Base-by-base conservation (phyloP, 2,113 vertebrate genomes). In the Cyanocitta stelleri region DNA sequence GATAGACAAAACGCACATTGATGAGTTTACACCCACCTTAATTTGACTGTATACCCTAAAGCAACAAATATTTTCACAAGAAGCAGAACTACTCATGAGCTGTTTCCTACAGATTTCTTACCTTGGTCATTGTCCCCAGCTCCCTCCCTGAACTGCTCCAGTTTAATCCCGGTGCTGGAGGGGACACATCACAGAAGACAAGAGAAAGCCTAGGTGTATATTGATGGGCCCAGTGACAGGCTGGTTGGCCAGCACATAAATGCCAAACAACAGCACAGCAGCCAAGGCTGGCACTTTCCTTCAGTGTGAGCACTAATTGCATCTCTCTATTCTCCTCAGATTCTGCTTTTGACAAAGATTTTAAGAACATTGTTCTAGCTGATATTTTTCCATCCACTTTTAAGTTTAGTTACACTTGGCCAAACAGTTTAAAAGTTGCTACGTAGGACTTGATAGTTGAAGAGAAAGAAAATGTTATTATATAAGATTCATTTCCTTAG, bases 401-500 rank as follows among this genome's bases (percentile, higher is more conserved):
- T 29, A 84, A 74, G 33, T 81, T 78, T 10, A 63, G 46, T 39
- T 85, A 24, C 49, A 68, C n/a, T 52, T 67, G 37, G 22, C 17
- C 35, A 71, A 84, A 67, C 3, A 7, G 18, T 64, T 79, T 59
- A 68, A 85, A 85, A 82, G 39, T 52, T 68, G n/a, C 41, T 48
- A 14, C 16, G 11, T 16, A 63, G 33, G 54, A 41, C 41, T 30
- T 68, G 19, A 87, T 44, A 81, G 23, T 39, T 5, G 3, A 61
- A 87, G 44, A 85, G 26, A 86, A 81, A 87, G 64, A 43, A 11
- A 30, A 20, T 72, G 30, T 78, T 89, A 63, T 67, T 3, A 0
- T 21, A 48, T 27, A 80, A 56, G 48, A 30, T 89, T 91, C 14
- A 87, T 91, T 95, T 96, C 96, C 92, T 75, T 72, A 85, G 54